These are phyloP conservation scores for Mycetomoellerius zeteki DNA, from an alignment of 1,140 invertebrate species.

Conservation along the genomic window DNA sequence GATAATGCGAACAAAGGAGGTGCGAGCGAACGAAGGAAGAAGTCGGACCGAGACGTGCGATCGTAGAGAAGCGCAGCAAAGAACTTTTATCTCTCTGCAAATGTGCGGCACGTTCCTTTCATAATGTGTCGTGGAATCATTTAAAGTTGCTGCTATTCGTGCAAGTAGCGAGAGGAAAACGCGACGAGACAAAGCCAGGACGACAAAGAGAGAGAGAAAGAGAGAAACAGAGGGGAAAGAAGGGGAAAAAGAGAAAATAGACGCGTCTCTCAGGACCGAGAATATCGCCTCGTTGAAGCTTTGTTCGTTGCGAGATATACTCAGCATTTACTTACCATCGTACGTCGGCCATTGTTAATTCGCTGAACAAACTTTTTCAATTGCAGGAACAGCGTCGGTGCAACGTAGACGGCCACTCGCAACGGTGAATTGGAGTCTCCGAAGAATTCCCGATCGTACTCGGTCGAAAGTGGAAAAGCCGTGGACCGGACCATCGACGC, in stretches of 20 bases:
- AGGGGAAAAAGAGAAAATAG: no score
- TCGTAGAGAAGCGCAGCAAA: constrained; percentile 3
- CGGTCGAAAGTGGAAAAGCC: constrained; percentile 52
- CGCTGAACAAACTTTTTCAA: constrained; percentile 67
- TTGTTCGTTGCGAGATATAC: constrained; percentile 34
- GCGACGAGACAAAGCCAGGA: background rate
- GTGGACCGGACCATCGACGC: constrained; percentile 47
- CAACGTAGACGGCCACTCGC: constrained; percentile 36
- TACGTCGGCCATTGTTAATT: constrained; percentile 63
- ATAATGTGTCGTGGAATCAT: constrained; percentile 64
- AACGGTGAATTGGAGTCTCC: constrained; percentile 45
- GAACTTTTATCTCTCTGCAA: constrained; percentile 63
- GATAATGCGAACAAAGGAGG: background rate
- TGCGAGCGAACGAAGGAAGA: constrained; percentile 11
- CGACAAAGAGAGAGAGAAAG: background rate
- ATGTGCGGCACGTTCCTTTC: constrained; percentile 66
- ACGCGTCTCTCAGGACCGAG: constrained; percentile 17
- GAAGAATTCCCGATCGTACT: constrained; percentile 57
- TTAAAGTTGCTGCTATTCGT: constrained; percentile 49
- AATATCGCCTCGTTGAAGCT: constrained; percentile 58
- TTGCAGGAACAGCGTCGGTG: background rate
- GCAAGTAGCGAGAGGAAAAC: constrained; percentile 16
- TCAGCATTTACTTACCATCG: constrained; percentile 65
- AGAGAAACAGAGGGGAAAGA: background rate
- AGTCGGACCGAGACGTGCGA: background rate